Evolutionary conservation across 2,888 invertebrate genomes (phyloP).

Genomic region (Lathronympha strigana): DNA sequence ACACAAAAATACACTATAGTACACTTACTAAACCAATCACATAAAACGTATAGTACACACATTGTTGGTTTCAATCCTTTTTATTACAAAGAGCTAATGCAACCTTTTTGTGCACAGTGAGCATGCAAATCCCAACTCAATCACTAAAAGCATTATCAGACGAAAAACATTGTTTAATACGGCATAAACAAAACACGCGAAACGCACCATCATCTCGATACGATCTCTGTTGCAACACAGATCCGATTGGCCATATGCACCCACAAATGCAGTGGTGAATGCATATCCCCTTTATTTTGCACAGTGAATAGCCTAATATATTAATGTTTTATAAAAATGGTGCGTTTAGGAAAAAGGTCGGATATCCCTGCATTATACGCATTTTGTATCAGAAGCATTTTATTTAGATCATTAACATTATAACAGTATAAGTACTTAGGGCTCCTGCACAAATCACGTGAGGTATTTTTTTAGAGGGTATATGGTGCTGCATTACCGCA

Average conservation of each 20-base stretch:
- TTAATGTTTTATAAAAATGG: background rate
- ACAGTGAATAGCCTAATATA: background rate
- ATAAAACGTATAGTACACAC: background rate
- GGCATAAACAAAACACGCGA: conserved; percentile 52
- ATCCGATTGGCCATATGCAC: conserved; percentile 2
- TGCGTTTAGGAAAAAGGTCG: background rate
- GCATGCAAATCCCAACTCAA: conserved; percentile 32
- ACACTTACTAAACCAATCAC: background rate
- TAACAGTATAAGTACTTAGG: too few species aligned
- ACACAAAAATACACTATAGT: background rate
- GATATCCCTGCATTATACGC: background rate
- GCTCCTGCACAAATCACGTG: too few species aligned
- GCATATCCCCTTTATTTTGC: background rate
- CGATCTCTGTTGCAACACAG: conserved; percentile 59
- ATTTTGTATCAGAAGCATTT: background rate
- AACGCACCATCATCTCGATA: conserved; percentile 74
- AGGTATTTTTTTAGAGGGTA: too few species aligned
- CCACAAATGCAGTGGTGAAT: background rate
- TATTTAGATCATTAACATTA: too few species aligned
- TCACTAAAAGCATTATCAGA: conserved; percentile 39
- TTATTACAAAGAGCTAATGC: conserved; percentile 19
- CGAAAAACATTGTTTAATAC: conserved; percentile 38
- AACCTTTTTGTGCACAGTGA: conserved; percentile 23
- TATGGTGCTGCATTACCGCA: too few species aligned
- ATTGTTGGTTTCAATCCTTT: conserved; percentile 1